Evolutionary conservation across 1,140 invertebrate genomes (phyloP).

Genomic region (Cotesia chilonis): DNA sequence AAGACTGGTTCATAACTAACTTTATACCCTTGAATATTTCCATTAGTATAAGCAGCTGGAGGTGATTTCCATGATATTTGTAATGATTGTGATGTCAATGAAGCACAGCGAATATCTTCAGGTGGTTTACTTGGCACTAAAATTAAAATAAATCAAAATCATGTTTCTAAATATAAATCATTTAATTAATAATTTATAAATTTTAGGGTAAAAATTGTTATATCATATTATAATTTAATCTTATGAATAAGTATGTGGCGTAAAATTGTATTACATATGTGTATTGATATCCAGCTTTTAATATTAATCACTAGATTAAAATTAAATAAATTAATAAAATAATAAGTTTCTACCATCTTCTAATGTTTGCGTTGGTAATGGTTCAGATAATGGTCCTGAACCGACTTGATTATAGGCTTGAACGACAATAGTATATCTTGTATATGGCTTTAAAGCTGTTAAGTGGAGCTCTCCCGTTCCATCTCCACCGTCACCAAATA

Average conservation of each 20-base stretch:
- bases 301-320: no score
- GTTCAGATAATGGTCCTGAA: conserved; percentile 79
- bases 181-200: not conserved
- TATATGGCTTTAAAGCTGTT: conserved; percentile 77
- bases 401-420: conserved; percentile 89
- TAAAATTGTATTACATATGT: no score
- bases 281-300: no score
- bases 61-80: conserved; percentile 88
- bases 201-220: no score
- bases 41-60: conserved; percentile 77
- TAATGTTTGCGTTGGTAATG: conserved; percentile 78
- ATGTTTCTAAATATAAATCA: not conserved
- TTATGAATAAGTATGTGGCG: no score
- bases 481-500: conserved; percentile 75
- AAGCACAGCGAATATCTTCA: conserved; percentile 76
- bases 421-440: conserved; percentile 81
- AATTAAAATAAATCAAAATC: conserved; percentile 39
- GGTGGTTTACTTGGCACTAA: conserved; percentile 78
- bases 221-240: no score
- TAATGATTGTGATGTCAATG: conserved; percentile 78
- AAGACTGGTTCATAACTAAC: conserved; percentile 75
- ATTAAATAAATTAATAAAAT: no score
- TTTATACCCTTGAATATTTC: conserved; percentile 85
- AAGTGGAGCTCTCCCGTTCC: conserved; percentile 73
- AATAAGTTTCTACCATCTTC: conserved; percentile 74